Percentiles rank a stretch among this genome's conserved stretches.
phyloP scores from a whole-genome alignment of 2,888 invertebrate genomes.

The Amblyjoppa proteus region DNA sequence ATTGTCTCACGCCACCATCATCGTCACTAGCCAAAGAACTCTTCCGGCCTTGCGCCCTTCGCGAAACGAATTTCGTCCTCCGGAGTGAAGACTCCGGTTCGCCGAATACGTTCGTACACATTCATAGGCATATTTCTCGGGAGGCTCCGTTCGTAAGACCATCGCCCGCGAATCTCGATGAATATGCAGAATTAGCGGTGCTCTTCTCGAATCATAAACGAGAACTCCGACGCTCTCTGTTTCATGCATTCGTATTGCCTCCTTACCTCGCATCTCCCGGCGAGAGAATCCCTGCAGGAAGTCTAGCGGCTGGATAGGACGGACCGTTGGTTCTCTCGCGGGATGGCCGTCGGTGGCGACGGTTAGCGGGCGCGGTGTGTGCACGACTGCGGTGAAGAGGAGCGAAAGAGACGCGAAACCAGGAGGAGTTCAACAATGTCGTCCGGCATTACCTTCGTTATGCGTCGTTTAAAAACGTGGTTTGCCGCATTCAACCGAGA shows the following conservation, averaged over 20 bases:
- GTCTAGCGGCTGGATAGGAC: constrained; percentile 28
- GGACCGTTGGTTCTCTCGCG: constrained; percentile 23
- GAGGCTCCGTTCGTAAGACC: constrained; percentile 8
- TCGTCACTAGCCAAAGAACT: not conserved
- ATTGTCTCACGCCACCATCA: too few species aligned
- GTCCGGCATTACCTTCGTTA: constrained; percentile 75
- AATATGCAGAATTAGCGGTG: constrained; percentile 77
- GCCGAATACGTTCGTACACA: not conserved
- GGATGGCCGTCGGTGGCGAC: not conserved
- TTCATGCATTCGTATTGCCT: constrained; percentile 82
- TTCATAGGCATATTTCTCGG: not conserved
- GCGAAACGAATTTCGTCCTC: not conserved
- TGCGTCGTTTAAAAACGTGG: constrained; percentile 77
- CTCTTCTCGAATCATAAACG: constrained; percentile 73
- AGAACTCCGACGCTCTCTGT: constrained; percentile 67
- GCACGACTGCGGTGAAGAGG: not conserved
- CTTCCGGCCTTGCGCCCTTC: not conserved
- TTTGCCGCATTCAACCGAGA: constrained; percentile 72
- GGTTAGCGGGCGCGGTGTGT: not conserved
- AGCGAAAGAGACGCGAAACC: not conserved
- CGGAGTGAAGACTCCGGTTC: not conserved
- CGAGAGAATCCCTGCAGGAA: constrained; percentile 32
- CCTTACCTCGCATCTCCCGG: constrained; percentile 72
- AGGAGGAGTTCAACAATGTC: constrained; percentile 72
- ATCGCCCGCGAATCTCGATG: constrained; percentile 70